Base-by-base conservation (phyloP, 2,797 vertebrate genomes). In the Taeniopygia guttata region DNA sequence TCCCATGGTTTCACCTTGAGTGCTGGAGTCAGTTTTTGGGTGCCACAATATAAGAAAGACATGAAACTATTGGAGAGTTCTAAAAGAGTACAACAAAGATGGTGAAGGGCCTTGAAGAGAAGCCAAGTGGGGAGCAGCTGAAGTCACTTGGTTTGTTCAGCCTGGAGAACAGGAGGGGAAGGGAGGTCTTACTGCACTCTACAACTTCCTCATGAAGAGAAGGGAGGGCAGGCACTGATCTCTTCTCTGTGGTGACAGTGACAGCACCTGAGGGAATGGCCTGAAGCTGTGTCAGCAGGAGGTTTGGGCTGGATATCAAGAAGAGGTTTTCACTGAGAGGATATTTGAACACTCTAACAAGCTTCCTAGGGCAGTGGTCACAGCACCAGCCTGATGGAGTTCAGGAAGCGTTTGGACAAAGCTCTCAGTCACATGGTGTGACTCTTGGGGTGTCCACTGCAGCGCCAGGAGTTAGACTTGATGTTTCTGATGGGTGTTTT, bases 141-240 rank as follows among this genome's bases (percentile, higher is more conserved):
- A 82, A 27, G 42, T 19, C 34, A 8, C 26, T 46, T 48, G 26
- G 3, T 48, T 10, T 48, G 19, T 42, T 55, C 42, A 17, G 5
- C 32, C 49, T 21, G 40, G n/a, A 17, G 16, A 12, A 20, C 4
- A 29, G 40, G 13, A 21, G 9, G 8, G 11, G 22, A 64, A 32
- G 6, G 2, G 1, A 38, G 26, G 5, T 5, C 14, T 52, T 17
- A 9, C 1, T 16, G 16, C 3, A 7, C 23, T 5, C 40, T 38
- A 4, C 19, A 55, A 0, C 4, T 32, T 36, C 23, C 13, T 17
- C 0, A 0, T 32, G 10, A n/a, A 23, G 16, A 13, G 13, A 42
- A 27, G 27, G 23, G 6, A 49, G 19, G 36, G 11, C 27, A 56
- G 32, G 5, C 13, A 9, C 4, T n/a, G 36, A n/a, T 38, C 32